Conservation (phyloP, 2,888 invertebrate genomes). For the Melanophora roralis region DNA sequence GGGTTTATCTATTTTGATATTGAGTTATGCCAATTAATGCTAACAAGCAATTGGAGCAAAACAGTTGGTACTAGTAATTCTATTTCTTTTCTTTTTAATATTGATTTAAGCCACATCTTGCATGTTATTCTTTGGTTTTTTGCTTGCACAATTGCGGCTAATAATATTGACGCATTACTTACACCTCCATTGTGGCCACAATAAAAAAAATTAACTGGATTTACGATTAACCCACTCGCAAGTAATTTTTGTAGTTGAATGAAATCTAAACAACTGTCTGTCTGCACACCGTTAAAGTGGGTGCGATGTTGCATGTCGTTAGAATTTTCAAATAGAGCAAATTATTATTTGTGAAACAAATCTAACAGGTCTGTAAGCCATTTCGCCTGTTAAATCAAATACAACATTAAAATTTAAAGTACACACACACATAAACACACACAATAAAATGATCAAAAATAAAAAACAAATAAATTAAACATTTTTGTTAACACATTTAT, state of each 20-base stretch:
- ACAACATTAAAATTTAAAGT: too few species aligned
- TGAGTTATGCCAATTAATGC: conserved; percentile 1
- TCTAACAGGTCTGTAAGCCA: conserved; percentile 42
- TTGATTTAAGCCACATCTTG: conserved; percentile 56
- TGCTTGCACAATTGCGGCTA: background rate
- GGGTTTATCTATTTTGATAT: conserved; percentile 9
- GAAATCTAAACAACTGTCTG: conserved; percentile 25
- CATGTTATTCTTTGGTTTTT: conserved; percentile 18
- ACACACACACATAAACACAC: too few species aligned
- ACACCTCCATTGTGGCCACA: conserved; percentile 33
- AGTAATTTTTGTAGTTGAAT: conserved; percentile 3
- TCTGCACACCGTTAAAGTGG: conserved; percentile 32
- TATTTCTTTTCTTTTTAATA: conserved; percentile 6
- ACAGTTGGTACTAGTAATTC: conserved; percentile 15
- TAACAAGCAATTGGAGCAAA: conserved; percentile 50
- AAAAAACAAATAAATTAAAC: too few species aligned
- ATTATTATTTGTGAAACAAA: too few species aligned
- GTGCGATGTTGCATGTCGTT: conserved; percentile 55
- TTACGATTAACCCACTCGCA: conserved; percentile 10
- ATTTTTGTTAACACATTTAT: too few species aligned
- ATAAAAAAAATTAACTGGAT: conserved; percentile 37
- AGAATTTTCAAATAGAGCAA: background rate
- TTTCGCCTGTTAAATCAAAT: conserved; percentile 19
- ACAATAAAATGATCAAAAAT: conserved; percentile 3
- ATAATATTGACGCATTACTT: conserved; percentile 43